phyloP scores from a whole-genome alignment of 2,888 invertebrate species.

The Ganaspis brasiliensis region DNA sequence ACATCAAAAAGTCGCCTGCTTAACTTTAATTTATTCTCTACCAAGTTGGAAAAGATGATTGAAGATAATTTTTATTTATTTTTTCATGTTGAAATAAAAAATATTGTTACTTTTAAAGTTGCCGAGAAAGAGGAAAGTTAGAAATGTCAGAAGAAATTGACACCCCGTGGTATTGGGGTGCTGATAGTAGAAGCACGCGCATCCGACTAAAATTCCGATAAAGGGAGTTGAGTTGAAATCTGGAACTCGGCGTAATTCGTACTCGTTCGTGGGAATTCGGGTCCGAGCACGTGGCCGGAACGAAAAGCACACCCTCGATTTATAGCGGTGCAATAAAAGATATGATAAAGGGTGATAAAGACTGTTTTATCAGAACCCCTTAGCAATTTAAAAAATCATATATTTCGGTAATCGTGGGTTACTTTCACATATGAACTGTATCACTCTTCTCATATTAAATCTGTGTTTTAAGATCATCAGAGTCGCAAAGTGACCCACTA shows the following conservation, averaged over 20 bases:
- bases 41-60: not conserved
- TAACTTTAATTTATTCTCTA: not conserved
- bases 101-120: no score
- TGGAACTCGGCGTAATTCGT: slow-evolving; percentile 65
- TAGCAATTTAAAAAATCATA: slow-evolving; percentile 28
- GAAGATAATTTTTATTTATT: no score
- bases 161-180: not conserved
- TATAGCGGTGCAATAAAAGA: slow-evolving; percentile 7
- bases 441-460: not conserved
- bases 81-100: no score
- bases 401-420: not conserved
- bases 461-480: not conserved
- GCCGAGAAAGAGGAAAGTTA: no score
- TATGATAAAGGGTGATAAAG: slow-evolving; percentile 28
- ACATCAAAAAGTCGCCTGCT: not conserved
- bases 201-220: slow-evolving; percentile 77
- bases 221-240: slow-evolving; percentile 69
- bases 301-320: slow-evolving; percentile 47
- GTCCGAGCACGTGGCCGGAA: slow-evolving; percentile 69
- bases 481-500: no score
- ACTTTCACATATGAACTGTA: not conserved
- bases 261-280: slow-evolving; percentile 61
- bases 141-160: no score
- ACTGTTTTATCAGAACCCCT: slow-evolving; percentile 16
- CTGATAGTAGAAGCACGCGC: slow-evolving; percentile 69